Percentiles rank a stretch among this genome's conserved stretches.
phyloP scores from a whole-genome alignment of 1,140 invertebrate genomes.

The Apis florea region DNA sequence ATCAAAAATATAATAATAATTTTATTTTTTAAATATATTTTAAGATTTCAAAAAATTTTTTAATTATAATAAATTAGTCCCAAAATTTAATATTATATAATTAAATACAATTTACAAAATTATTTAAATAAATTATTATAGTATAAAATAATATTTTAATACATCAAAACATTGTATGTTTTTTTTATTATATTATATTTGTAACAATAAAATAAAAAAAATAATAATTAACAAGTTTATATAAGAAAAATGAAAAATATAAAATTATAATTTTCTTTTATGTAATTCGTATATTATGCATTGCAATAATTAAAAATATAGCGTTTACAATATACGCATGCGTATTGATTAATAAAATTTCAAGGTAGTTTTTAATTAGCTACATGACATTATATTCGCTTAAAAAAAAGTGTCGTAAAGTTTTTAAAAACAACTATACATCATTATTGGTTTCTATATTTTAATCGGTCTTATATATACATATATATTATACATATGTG shows the following conservation, averaged over 20 bases:
- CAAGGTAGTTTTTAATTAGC: constrained; percentile 47
- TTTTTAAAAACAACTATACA: constrained; percentile 18
- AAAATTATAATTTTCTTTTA: no score
- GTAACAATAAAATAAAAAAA: no score
- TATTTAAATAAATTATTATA: not conserved
- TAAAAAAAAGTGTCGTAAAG: constrained; percentile 12
- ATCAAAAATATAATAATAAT: not conserved
- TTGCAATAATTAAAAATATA: constrained; percentile 4
- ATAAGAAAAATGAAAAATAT: no score
- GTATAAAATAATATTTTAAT: not conserved
- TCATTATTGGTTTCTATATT: constrained; percentile 1
- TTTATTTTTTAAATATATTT: not conserved
- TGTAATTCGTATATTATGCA: not conserved
- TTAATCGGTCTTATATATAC: not conserved
- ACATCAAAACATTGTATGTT: no score
- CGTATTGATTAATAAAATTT: constrained; percentile 7
- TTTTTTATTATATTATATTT: not conserved
- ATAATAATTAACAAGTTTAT: not conserved
- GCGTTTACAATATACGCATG: not conserved
- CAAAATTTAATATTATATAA: not conserved
- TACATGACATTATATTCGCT: constrained; percentile 4
- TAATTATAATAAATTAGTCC: not conserved
- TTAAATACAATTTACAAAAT: not conserved
- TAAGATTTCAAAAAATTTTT: not conserved
- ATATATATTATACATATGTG: not conserved